Percentiles rank a stretch among this genome's conserved stretches.
phyloP scores from a whole-genome alignment of 2,113 vertebrate genomes.

The Athene noctua region DNA sequence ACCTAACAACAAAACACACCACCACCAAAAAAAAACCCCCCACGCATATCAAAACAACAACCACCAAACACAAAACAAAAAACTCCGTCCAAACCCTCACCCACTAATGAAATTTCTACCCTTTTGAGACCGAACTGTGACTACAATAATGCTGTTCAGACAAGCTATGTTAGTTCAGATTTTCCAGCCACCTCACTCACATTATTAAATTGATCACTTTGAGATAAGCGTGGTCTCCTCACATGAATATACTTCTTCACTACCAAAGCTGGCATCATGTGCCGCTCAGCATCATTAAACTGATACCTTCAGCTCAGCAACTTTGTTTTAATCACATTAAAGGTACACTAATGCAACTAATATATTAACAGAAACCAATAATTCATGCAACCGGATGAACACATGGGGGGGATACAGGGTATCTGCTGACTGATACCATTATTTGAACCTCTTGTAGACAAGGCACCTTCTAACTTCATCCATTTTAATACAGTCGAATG shows the following conservation, averaged over 20 bases:
- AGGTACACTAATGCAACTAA: neutral
- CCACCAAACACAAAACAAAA: neutral
- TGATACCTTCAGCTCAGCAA: neutral
- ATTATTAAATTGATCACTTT: neutral
- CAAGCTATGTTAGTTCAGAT: neutral
- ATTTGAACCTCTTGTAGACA: neutral
- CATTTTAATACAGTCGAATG: neutral
- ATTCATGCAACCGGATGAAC: neutral
- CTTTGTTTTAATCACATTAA: neutral
- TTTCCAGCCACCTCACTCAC: neutral
- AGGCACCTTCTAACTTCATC: neutral
- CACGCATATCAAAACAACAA: neutral
- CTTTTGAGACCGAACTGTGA: neutral
- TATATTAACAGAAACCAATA: neutral
- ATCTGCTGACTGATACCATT: neutral
- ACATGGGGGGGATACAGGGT: neutral
- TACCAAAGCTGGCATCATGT: neutral
- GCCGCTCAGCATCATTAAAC: neutral
- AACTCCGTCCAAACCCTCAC: neutral
- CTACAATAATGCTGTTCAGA: rapidly evolving
- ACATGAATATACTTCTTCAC: neutral
- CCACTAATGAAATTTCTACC: neutral
- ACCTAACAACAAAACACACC: neutral
- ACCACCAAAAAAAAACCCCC: neutral
- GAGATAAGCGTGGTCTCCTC: neutral